Evolutionary conservation across 30 jellyfish, hydroid and myxozoan species (phyloP), one percentile per base, ranked within the genome.

Genomic region (Catostylus mosaicus): DNA sequence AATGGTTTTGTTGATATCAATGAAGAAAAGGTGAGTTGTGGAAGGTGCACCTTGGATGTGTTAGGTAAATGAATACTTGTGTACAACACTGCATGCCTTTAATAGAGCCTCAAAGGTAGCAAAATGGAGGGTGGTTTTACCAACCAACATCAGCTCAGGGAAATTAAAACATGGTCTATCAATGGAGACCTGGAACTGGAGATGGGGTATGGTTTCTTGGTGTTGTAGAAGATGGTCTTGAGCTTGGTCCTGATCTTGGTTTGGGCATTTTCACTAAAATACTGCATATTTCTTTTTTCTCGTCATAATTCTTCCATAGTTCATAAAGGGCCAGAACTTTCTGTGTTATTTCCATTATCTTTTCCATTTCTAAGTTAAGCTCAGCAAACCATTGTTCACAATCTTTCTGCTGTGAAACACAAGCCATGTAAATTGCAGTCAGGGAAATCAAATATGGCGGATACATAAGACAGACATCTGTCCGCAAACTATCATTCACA

Each of bases 321-420:
- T 92, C 98, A 86, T 92, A 92, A 20, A 92, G 88, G 27, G 96
- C 84, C 12, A 92, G 71, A 32, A 92, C 67, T 35, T 86, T 66
- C 73, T 82, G 96, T 29, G 93, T 93, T 18, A 92, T 86, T 50
- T 86, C 95, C 84, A 92, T 66, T 1, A 92, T 74, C 52, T 69
- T 86, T 45, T 86, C 89, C 96, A 92, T 92, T 27, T 86, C 95
- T 2, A 92, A 88, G 52, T 80, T 92, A 34, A 92, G 84, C 74
- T 92, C 98, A 27, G 97, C 88, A 74, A 92, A 92, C 98, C 98
- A 92, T 57, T 86, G 97, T 56, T 92, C 89, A 82, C 98, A 92
- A 65, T 92, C 98, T 29, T 92, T 89, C 38, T 92, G 94, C 60
- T 86, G 95, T 43, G 86, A 56, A 30, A 92, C 96, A 50, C 98